These are phyloP conservation scores for Lochmaea crataegi DNA, from an alignment of 2,888 invertebrate species.

Conservation along the genomic window DNA sequence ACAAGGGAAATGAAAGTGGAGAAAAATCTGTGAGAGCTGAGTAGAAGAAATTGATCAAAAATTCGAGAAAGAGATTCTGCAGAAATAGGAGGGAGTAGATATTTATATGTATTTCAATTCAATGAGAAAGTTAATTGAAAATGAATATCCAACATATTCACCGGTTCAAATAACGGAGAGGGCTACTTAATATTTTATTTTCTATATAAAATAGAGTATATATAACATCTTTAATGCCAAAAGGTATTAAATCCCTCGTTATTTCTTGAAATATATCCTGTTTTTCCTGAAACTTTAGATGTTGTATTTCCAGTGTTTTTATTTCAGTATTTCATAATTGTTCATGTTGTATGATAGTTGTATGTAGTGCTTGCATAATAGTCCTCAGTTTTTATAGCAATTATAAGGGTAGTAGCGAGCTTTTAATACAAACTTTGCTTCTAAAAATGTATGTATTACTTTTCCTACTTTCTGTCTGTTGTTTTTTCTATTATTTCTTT, in stretches of 20 bases:
- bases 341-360: not conserved
- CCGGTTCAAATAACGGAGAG: not conserved
- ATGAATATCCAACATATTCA: not conserved
- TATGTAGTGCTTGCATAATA: not conserved
- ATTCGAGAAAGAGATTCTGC: no score
- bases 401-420: no score
- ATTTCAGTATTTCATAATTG: not conserved
- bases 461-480: no score
- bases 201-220: not conserved
- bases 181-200: not conserved
- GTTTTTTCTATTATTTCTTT: no score
- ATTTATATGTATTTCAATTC: no score
- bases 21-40: no score
- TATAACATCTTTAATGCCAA: not conserved
- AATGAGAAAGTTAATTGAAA: not conserved
- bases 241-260: not conserved
- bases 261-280: not conserved
- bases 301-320: not conserved
- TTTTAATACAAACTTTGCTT: not conserved
- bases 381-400: no score
- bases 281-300: not conserved
- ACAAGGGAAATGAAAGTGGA: no score
- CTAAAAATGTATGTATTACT: no score
- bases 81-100: no score
- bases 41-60: no score